These are phyloP conservation scores for Tetranychus cinnabarinus DNA, from an alignment of 1,140 invertebrate genomes.

Conservation along the genomic window DNA sequence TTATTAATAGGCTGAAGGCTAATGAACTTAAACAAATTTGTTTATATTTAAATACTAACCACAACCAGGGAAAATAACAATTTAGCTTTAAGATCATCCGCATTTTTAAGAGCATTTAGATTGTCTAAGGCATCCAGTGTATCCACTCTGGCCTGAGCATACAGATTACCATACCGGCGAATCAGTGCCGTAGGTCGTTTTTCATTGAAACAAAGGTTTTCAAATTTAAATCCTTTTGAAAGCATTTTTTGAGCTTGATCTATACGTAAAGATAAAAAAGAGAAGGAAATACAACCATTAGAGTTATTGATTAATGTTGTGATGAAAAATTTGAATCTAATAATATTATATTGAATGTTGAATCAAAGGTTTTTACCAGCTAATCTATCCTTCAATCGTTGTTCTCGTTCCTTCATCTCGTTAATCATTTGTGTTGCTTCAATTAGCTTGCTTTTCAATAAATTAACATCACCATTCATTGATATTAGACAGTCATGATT, in stretches of 20 bases:
- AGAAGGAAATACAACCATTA: slow-evolving; percentile 4
- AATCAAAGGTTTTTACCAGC: neutral
- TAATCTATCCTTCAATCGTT: slow-evolving; percentile 16
- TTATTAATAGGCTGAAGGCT: neutral
- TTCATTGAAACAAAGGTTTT: slow-evolving; percentile 20
- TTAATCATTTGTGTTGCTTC: slow-evolving; percentile 23
- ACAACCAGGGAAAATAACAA: slow-evolving; percentile 81
- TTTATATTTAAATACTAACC: slow-evolving; percentile 33
- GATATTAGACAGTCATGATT: too few species aligned
- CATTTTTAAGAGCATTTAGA: slow-evolving; percentile 45
- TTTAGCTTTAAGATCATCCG: slow-evolving; percentile 68
- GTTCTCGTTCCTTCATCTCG: slow-evolving; percentile 24
- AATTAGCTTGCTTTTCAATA: slow-evolving; percentile 25
- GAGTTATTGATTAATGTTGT: too few species aligned
- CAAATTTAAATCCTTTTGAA: slow-evolving; percentile 17
- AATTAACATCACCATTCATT: slow-evolving; percentile 21
- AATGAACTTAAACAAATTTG: neutral
- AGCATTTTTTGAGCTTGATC: slow-evolving; percentile 21
- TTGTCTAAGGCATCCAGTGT: slow-evolving; percentile 56
- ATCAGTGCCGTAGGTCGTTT: slow-evolving; percentile 30
- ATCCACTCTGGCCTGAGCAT: slow-evolving; percentile 55
- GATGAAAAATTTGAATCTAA: too few species aligned
- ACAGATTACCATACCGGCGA: slow-evolving; percentile 53
- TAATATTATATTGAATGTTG: too few species aligned
- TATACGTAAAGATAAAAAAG: slow-evolving; percentile 16